Conservation (phyloP, 2,113 vertebrate genomes). For the Gallinago media region DNA sequence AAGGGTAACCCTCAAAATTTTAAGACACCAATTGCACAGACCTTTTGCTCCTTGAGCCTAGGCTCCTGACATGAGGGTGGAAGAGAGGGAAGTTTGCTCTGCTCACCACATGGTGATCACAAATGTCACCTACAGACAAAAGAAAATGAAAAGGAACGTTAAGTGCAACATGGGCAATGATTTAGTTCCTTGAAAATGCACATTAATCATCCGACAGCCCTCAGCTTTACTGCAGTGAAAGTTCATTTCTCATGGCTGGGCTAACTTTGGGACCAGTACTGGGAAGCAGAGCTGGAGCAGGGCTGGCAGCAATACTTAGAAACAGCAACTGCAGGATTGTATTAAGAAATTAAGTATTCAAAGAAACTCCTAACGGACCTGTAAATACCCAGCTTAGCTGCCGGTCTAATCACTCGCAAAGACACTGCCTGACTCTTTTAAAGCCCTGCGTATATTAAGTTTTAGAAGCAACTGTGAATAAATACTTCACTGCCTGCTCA, state of each 20-base stretch:
- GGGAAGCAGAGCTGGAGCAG: neutral
- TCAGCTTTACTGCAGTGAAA: neutral
- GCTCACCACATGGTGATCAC: constrained; percentile 38
- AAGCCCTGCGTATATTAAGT: neutral
- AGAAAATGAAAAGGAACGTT: constrained; percentile 38
- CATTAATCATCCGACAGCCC: neutral
- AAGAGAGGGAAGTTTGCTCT: constrained; percentile 44
- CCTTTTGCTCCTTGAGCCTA: neutral
- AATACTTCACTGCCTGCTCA: constrained; percentile 10
- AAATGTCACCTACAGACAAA: constrained; percentile 57
- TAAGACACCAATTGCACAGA: neutral
- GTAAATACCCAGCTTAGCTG: neutral
- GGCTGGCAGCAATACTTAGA: neutral
- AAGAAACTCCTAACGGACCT: neutral
- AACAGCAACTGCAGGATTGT: neutral
- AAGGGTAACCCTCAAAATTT: neutral
- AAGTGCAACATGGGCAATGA: neutral
- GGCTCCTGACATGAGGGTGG: neutral
- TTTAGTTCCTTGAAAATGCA: neutral
- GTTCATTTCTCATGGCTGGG: neutral
- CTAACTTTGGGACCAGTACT: neutral
- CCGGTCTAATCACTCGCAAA: neutral
- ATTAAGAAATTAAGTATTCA: neutral
- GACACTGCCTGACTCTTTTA: neutral
- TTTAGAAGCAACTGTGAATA: neutral